Evolutionary conservation across 2,113 vertebrate genomes (phyloP).

Genomic region (Urocitellus parryii): DNA sequence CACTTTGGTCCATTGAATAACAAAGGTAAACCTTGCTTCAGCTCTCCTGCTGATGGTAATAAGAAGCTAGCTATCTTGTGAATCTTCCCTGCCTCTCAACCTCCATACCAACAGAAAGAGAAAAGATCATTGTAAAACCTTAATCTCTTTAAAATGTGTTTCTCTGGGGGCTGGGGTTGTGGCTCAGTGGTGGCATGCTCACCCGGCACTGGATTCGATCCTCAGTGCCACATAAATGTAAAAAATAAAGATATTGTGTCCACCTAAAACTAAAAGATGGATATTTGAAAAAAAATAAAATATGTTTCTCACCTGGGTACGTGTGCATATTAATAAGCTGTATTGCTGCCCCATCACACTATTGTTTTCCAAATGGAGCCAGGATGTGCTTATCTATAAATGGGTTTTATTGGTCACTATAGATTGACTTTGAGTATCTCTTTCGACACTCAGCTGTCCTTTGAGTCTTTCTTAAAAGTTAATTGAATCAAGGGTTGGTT

Average conservation of each 20-base stretch:
- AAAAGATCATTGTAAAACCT: not conserved
- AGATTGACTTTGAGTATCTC: not conserved
- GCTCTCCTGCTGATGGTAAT: not conserved
- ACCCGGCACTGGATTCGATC: no score
- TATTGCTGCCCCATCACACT: not conserved
- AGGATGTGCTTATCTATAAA: not conserved
- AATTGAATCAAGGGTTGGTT: not conserved
- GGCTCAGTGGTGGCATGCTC: no score
- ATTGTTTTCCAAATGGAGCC: not conserved
- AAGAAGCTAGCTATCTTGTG: not conserved
- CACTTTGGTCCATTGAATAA: not conserved
- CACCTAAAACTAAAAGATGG: no score
- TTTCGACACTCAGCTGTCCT: not conserved
- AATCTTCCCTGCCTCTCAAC: not conserved
- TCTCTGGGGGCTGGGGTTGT: not conserved
- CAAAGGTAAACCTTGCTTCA: not conserved
- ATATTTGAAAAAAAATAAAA: not conserved
- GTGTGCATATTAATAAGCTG: not conserved
- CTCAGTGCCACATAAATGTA: no score
- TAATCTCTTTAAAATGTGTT: not conserved
- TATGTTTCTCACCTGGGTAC: not conserved
- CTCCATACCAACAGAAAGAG: not conserved
- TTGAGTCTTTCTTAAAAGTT: slow-evolving; percentile 59
- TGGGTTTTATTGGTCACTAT: not conserved
- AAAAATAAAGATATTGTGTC: no score